A percentile compares a stretch with the other conserved stretches of the same genome.
phyloP scores from a whole-genome alignment of 2,888 invertebrate species.

The Drymonia ruficornis region DNA sequence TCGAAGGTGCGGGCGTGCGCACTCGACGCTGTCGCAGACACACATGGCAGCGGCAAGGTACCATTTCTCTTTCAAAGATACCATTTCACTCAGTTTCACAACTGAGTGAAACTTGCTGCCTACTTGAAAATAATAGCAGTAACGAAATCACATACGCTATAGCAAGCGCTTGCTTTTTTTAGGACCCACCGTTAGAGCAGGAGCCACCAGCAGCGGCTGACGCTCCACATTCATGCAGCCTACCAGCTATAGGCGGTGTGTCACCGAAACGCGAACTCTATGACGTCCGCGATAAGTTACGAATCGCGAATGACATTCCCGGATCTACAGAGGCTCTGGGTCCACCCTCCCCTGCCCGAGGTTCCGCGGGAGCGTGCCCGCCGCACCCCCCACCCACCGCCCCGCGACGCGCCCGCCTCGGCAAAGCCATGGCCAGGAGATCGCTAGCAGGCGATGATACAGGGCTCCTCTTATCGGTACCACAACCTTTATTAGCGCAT shows the following conservation, averaged over 20 bases:
- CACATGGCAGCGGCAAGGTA: constrained; percentile 80
- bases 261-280: constrained; percentile 75
- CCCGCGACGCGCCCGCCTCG: constrained; percentile 75
- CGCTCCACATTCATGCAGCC: constrained; percentile 68
- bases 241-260: constrained; percentile 75
- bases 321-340: constrained; percentile 76
- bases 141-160: too few relatives aligned
- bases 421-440: constrained; percentile 88
- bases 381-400: constrained; percentile 83
- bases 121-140: too few relatives aligned
- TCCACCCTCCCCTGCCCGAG: constrained; percentile 88
- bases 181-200: constrained; percentile 76
- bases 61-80: not conserved
- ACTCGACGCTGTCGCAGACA: constrained; percentile 68
- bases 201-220: constrained; percentile 72
- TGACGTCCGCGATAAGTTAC: constrained; percentile 68
- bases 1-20: constrained; percentile 80
- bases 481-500: constrained; percentile 57
- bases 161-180: constrained; percentile 12
- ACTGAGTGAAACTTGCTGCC: too few relatives aligned
- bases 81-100: too few relatives aligned
- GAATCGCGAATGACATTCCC: constrained; percentile 65
- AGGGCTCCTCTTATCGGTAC: constrained; percentile 70
- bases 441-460: constrained; percentile 84
- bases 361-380: constrained; percentile 87